Evolutionary conservation across 2,797 vertebrate species (phyloP), one percentile per base, ranked within the genome.

Genomic region (Neosalanx taihuensis): DNA sequence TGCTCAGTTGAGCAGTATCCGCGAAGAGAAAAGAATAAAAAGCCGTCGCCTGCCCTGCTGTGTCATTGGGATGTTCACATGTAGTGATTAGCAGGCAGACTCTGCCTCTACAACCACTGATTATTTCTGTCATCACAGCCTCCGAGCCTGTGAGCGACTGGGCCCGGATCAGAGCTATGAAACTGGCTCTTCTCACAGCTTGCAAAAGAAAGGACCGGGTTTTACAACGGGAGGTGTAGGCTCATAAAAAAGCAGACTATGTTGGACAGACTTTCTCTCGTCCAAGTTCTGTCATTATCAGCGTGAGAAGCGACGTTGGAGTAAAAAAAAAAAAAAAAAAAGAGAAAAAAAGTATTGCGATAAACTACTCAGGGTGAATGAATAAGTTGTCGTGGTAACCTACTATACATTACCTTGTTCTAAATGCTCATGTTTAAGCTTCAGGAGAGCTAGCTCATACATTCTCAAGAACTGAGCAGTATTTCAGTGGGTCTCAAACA

Each of bases 221-320:
- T 89, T 90, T 89, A 88, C 79, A 90, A 81, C 83, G 76, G 83
- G 78, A 89, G 85, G 84, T 88, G 84, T 81, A 83, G 81, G 89
- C 81, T 83, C 79, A 72, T 89, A 85, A 85, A 90, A 84, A 46
- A 63, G 77, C 83, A 78, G 75, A 87, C 72, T 72, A 61, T 76
- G 63, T 80, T 81, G 61, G 80, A 79, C 74, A 64, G 70, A 67
- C 75, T 77, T 80, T 74, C 71, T 72, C 75, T 65, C 68, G 74
- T 71, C 70, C 18, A 73, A 67, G 61, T 65, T 76, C 69, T 70
- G 75, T 78, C 74, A 73, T 62, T 49, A 76, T 78, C 62, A 78
- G 51, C 71, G 70, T n/a, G 66, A 75, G 71, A 57, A 31, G 41
- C 12, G 41, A 46, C 41, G 13, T 12, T 13, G 7, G 41, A 46